phyloP scores from a whole-genome alignment of 30 jellyfish, hydroid and myxozoan genomes.

The Mastigias papua region DNA sequence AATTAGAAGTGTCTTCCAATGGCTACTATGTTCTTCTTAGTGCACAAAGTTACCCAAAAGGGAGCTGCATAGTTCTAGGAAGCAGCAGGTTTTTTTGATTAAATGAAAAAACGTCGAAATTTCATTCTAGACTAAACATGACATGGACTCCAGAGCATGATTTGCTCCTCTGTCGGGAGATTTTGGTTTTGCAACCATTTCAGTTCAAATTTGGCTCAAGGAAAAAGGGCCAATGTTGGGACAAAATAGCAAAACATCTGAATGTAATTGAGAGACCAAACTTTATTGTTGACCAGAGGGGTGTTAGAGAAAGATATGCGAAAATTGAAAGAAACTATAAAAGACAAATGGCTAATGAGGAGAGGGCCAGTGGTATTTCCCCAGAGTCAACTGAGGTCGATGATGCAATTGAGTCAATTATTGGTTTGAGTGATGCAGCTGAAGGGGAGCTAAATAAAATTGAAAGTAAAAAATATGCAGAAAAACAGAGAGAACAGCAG shows the following conservation, averaged over 20 bases:
- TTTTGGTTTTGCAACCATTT: constrained; percentile 25
- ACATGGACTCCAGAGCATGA: constrained; percentile 40
- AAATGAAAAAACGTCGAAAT: too few species aligned
- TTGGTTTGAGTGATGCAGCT: constrained; percentile 28
- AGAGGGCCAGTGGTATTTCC: constrained; percentile 20
- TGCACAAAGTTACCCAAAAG: too few species aligned
- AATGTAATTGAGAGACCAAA: background rate
- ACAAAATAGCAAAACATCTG: background rate
- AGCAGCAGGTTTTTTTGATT: too few species aligned
- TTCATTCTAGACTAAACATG: constrained; percentile 42
- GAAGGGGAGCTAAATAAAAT: background rate
- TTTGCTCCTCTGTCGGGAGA: constrained; percentile 22
- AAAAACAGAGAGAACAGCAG: constrained; percentile 1
- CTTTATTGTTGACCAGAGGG: constrained; percentile 25
- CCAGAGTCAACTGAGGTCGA: constrained; percentile 17
- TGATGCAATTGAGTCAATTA: constrained; percentile 11
- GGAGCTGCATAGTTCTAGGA: too few species aligned
- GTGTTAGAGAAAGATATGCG: constrained; percentile 25
- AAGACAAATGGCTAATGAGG: constrained; percentile 20
- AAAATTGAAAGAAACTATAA: constrained; percentile 2
- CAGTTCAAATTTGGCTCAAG: constrained; percentile 18
- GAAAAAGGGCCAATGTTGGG: constrained; percentile 36
- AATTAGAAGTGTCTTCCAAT: too few species aligned
- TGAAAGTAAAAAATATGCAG: background rate
- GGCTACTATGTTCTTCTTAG: too few species aligned